Evolutionary conservation across 1,140 invertebrate genomes (phyloP), one percentile per base, ranked within the genome.

Genomic region (Brachionus rubens): DNA sequence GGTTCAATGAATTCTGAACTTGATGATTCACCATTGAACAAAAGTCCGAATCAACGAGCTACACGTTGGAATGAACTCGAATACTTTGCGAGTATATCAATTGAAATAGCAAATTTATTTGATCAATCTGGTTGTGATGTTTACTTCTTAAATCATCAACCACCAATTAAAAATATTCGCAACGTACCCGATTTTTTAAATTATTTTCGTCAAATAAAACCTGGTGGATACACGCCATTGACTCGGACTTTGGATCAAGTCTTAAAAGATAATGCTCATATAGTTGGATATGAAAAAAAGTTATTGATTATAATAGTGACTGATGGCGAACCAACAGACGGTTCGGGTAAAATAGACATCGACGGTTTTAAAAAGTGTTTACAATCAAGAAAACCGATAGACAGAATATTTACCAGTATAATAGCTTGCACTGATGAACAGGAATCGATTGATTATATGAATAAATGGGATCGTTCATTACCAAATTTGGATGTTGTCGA

Each of bases 1-100:
- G 46, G 68, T 12, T 72, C 68, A 50, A 72, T 72, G 68, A 72
- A 72, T 46, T 72, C 68, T n/a, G 30, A 40, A 48, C 68, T 72
- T 12, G 68, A 50, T 5, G 68, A 72, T 14, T 72, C 68, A 19
- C 48, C 48, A 5, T 28, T 75, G 16, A 75, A 75, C 68, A 65
- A 65, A 65, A 16, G n/a, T 26, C 7, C n/a, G 6, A 40, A 19
- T 12, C 43, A 50, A 16, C 36, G 21, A 54, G 68, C 68, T 16
- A 56, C 50, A 19, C 30, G 72, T 36, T 75, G 72, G 72, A 33
- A 75, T 30, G 48, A 75, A 19, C 21, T 75, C 16, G 28, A 54
- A 30, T 75, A 54, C 21, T 54, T 75, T 56, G 72, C 48, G 1
- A 54, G 48, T 21, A 75, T 75, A 28, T 41, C 48, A 14, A 9